Evolutionary conservation across 2,888 invertebrate genomes (phyloP), one percentile per base, ranked within the genome.

Genomic region (Drosophila fulvimacula): DNA sequence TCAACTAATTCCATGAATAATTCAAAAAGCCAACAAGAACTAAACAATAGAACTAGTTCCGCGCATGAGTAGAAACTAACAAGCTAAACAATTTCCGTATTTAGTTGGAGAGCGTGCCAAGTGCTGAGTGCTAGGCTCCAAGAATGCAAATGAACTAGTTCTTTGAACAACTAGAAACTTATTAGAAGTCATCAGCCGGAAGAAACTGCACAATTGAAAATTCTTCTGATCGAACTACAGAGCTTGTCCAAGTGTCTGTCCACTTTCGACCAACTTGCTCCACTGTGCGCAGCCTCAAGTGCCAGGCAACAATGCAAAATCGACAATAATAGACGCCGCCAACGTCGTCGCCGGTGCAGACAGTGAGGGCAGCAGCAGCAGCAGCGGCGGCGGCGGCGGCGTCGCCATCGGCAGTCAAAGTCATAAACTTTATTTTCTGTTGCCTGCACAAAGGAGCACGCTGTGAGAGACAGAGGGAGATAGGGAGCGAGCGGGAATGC

Each of bases 341-440:
- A 65, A 61, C 58, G 58, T 53, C 58, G 76, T 66, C 85, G 85
- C 82, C 88, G 76, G 88, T 76, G 85, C 74, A 84, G 88, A 84
- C 88, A 73, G 82, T 63, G 36, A 36, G 32, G 21, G 51, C 51
- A 64, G 52, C 21, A 34, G 32, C 49, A n/a, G n/a, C 32, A 17
- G 27, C 39, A 0, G 11, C 41, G 10, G 34, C 30, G 6, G 15
- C 44, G 41, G 42, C 56, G 49, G 38, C 72, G 38, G 51, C 76
- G 62, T 64, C 72, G 75, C 88, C 88, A 73, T 68, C 79, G 81
- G 73, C 86, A 88, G 86, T 83, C 83, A 88, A 86, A 83, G 88
- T 88, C 83, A 88, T 83, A 83, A 83, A 88, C 83, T 83, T 83
- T 83, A 88, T 83, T 82, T 88, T 86, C 83, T 88, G 83, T 86